These are phyloP conservation scores for Ligdia adustata DNA, from an alignment of 2,888 invertebrate species.

Conservation along the genomic window DNA sequence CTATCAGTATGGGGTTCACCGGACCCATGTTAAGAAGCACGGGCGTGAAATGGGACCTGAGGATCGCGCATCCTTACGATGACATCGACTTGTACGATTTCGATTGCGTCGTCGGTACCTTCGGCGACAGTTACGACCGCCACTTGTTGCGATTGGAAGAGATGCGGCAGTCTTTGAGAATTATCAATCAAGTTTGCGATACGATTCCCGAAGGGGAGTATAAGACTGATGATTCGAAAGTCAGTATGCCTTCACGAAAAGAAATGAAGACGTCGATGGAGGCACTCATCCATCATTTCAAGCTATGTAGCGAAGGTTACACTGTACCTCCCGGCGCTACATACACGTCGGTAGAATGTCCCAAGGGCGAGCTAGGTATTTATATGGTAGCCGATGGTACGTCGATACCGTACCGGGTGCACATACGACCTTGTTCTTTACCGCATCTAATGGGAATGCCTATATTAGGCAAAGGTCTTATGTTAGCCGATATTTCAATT, in stretches of 20 bases:
- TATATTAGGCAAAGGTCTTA: conserved; percentile 84
- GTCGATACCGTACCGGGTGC: conserved; percentile 88
- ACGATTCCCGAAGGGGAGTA: conserved; percentile 92
- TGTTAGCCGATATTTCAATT: conserved; percentile 92
- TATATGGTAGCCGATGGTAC: conserved; percentile 94
- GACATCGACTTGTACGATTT: conserved; percentile 92
- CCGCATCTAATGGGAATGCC: conserved; percentile 86
- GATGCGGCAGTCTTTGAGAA: conserved; percentile 90
- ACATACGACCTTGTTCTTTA: conserved; percentile 83
- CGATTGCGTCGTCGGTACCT: conserved; percentile 91
- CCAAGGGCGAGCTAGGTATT: conserved; percentile 94
- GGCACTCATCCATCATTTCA: conserved; percentile 95
- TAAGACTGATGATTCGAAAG: conserved; percentile 91
- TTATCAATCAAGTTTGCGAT: conserved; percentile 92
- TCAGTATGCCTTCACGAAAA: conserved; percentile 87
- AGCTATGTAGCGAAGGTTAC: conserved; percentile 92
- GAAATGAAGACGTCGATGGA: conserved; percentile 97
- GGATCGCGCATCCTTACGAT: conserved; percentile 93
- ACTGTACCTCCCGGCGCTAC: conserved; percentile 93
- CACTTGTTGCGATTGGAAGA: conserved; percentile 87
- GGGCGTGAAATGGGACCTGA: conserved; percentile 94
- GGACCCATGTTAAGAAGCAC: conserved; percentile 90
- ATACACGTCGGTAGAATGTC: conserved; percentile 91
- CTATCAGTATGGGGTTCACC: conserved; percentile 88
- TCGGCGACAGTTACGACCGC: conserved; percentile 94